These are phyloP conservation scores for Vireo altiloquus DNA, from an alignment of 2,113 vertebrate species.

Conservation along the genomic window DNA sequence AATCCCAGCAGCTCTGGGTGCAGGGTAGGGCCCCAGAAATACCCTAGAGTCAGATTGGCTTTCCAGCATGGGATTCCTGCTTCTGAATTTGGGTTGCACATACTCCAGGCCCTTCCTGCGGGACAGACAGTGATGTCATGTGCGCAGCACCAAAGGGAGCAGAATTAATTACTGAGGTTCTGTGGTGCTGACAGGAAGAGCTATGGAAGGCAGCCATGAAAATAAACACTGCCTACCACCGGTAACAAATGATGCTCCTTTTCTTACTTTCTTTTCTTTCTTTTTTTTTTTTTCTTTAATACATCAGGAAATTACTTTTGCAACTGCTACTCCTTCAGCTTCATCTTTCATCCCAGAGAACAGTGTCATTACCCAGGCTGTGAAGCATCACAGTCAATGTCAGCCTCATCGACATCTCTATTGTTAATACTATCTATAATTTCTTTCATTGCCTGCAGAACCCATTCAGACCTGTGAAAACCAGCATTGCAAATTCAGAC, in stretches of 20 bases:
- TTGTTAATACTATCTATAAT: background rate
- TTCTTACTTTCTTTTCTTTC: background rate
- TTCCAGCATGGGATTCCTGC: constrained; percentile 12
- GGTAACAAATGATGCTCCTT: background rate
- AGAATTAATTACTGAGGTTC: background rate
- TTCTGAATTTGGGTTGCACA: constrained; percentile 19
- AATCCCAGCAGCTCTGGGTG: background rate
- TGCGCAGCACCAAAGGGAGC: background rate
- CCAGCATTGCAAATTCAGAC: background rate
- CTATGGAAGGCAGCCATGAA: background rate
- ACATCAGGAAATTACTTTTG: constrained; percentile 26
- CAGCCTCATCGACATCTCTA: constrained; percentile 49
- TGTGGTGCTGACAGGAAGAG: background rate
- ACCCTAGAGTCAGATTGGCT: constrained; percentile 22
- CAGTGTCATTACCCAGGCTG: constrained; percentile 57
- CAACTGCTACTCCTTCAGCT: background rate
- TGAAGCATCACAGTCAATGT: constrained; percentile 43
- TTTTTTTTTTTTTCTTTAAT: background rate
- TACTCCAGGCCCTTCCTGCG: constrained; percentile 34
- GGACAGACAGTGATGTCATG: background rate
- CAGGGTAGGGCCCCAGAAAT: background rate
- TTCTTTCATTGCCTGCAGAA: constrained; percentile 52
- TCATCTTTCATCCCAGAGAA: background rate
- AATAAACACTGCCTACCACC: background rate
- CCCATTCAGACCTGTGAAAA: constrained; percentile 4